Evolutionary conservation across 2,888 invertebrate genomes (phyloP).

Genomic region (Ecliptopera silaceata): DNA sequence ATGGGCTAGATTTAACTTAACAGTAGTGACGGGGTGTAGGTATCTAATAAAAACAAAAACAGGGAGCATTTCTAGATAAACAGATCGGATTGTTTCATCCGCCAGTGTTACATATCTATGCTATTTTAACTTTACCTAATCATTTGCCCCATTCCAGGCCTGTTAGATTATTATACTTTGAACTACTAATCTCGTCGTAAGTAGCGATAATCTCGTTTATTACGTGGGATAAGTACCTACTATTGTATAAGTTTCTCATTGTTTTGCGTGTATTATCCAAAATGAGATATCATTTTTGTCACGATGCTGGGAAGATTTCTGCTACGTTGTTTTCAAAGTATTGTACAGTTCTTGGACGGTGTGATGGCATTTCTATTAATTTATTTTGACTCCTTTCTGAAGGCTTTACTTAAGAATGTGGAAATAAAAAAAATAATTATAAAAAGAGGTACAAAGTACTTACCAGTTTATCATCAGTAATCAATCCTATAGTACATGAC

Average conservation of each 20-base stretch:
- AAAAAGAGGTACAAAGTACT: too few species aligned
- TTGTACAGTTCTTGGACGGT: conserved; percentile 5
- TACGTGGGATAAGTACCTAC: too few species aligned
- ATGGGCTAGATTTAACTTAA: too few species aligned
- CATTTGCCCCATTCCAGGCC: conserved; percentile 7
- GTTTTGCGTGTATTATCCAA: conserved; percentile 62
- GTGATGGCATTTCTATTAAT: not conserved
- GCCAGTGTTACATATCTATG: not conserved
- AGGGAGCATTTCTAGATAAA: too few species aligned
- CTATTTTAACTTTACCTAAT: not conserved
- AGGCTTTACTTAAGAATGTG: too few species aligned
- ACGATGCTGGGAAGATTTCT: conserved; percentile 66
- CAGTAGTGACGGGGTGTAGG: too few species aligned
- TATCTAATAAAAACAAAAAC: too few species aligned
- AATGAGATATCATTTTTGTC: conserved; percentile 72
- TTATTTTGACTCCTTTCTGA: too few species aligned
- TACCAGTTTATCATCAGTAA: too few species aligned
- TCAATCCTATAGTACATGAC: too few species aligned
- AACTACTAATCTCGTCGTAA: conserved; percentile 29
- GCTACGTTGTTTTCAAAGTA: conserved; percentile 64
- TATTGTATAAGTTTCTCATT: conserved; percentile 56
- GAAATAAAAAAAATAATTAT: too few species aligned
- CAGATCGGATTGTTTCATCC: too few species aligned
- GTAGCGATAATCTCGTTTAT: conserved; percentile 30
- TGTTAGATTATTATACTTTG: conserved; percentile 1